Base-by-base conservation (phyloP, 2,888 invertebrate species). In the Abrostola tripartita region DNA sequence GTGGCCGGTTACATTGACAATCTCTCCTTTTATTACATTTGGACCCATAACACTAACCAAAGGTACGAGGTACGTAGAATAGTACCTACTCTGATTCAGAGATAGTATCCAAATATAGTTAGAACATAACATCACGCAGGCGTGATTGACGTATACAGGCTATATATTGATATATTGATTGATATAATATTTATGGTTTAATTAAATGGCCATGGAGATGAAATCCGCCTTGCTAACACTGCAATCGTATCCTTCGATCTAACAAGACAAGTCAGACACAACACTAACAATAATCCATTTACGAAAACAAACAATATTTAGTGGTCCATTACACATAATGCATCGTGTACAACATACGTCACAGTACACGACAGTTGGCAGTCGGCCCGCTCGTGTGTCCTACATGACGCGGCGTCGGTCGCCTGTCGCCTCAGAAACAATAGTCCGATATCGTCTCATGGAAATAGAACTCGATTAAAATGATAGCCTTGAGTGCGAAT, bases 401-500 rank as follows among this genome's bases (percentile, higher is more conserved):
- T 73, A 76, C 76, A 69, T 73, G 79, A 79, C 65, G 67, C 47
- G 54, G 51, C 52, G 70, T 75, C 54, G 66, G 49, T 68, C 54
- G 12, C 54, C 55, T 59, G 75, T 71, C 49, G 40, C 49, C 51
- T 37, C 14, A 51, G 50, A 65, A 59, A 72, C 71, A 72, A 74
- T 74, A 60, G 14, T 54, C 57, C 60, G 57, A 51, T 74, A 55
- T 63, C 58, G 57, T 50, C 44, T 41, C 44, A 24, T 58, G 41
- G 50, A 72, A 72, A 74, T 70, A 72, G 71, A 70, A 65, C 58
- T 65, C 65, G 75, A 72, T 70, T 65, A 65, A 65, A 69, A 74
- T 74, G 49, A 74, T 72, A 74, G 75, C 59, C 63, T 71, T 73
- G 74, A 58, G 37, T 37, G 56, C 38, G 7, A 11, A 6, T 10